phyloP scores from a whole-genome alignment of 2,113 vertebrate species.

The Cygnus buccinator region DNA sequence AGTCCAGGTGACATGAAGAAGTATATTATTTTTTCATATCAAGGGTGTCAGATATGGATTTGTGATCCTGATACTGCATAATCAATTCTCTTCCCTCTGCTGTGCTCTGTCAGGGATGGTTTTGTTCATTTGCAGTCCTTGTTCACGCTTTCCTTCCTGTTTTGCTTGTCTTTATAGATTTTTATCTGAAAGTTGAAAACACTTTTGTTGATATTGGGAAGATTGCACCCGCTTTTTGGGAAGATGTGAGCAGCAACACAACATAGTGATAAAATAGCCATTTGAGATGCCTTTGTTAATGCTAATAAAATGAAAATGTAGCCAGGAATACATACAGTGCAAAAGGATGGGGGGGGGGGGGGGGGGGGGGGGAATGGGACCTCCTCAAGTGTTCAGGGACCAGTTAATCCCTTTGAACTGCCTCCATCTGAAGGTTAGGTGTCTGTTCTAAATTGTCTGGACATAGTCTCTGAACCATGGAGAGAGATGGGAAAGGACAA shows the following conservation, averaged over 20 bases:
- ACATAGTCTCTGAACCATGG: background rate
- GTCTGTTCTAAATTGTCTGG: background rate
- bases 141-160: conserved; percentile 29
- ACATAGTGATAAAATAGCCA: conserved; percentile 36
- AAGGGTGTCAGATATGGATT: conserved; percentile 55
- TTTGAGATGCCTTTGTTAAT: conserved; percentile 49
- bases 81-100: conserved; percentile 58
- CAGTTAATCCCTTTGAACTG: background rate
- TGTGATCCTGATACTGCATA: conserved; percentile 67
- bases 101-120: conserved; percentile 44
- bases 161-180: conserved; percentile 58
- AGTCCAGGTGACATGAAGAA: conserved; percentile 1
- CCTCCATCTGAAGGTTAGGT: background rate
- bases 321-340: background rate
- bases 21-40: conserved; percentile 52
- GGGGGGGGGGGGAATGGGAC: background rate
- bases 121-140: conserved; percentile 61
- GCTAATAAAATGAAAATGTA: conserved; percentile 30
- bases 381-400: background rate
- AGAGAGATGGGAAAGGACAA: background rate
- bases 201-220: conserved; percentile 28
- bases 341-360: background rate
- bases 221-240: conserved; percentile 29
- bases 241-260: background rate
- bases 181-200: conserved; percentile 57